Base-by-base conservation (phyloP, 2,797 vertebrate species). In the Gymnocypris eckloni region DNA sequence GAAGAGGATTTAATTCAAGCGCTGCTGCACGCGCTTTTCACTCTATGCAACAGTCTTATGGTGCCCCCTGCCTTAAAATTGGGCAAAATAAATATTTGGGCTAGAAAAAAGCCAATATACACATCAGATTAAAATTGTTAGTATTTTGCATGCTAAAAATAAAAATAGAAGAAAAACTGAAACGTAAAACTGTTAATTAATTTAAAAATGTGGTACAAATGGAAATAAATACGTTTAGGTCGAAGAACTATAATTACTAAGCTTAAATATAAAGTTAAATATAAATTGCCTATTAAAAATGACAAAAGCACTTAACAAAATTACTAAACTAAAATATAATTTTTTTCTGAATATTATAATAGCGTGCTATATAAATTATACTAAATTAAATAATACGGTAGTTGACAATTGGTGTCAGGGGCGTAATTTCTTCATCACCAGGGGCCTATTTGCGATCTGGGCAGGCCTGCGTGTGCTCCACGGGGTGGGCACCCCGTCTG, bases 1-100 rank as follows among this genome's bases (percentile, higher is more conserved):
- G 28, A 54, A 52, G 54, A 39, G 84, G 54, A 64, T 73, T 73
- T 72, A n/a, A 64, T 50, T 52, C 28, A 66, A 66, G 78, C 78
- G 28, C 41, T 18, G 50, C 41, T 37, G n/a, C 4, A 7, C 11
- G 28, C 20, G 81, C 43, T 28, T 2, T 33, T 8, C 28, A 67
- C 50, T 71, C 20, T 39, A 20, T 59, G 8, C 18, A 22, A 52
- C 59, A 77, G 83, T 43, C 61, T 54, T 3, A n/a, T 84, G 75
- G 4, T 56, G 83, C 75, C 83, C 61, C 66, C 83, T 84, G 50
- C 39, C 66, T 41, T 77, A 41, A 83, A 64, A 67, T 41, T 48
- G 37, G 5, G 20, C 3, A 25, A 77, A 67, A 66, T 16, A 25
- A 11, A 15, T 48, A 11, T 48, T 33, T 66, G 10, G 11, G 4